A percentile compares a stretch with the other conserved stretches of the same genome.
Evolutionary conservation across 1,140 invertebrate genomes (phyloP).

Genomic region (Sminthurinus signatus): DNA sequence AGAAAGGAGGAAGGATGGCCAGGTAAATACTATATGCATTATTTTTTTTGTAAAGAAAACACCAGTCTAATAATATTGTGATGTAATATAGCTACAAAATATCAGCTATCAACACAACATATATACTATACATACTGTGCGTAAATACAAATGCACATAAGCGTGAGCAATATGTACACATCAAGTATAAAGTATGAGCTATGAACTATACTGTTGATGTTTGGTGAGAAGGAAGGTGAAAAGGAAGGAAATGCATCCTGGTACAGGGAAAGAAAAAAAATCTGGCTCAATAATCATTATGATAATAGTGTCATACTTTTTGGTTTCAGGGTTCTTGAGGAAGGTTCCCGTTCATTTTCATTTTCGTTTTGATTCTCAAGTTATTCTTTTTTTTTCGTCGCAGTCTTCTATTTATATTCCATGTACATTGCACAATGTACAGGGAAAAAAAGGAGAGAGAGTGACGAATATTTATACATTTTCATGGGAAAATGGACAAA

Average conservation of each 20-base stretch:
- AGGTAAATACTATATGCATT: neutral
- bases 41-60: too few relatives aligned
- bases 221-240: neutral
- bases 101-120: too few relatives aligned
- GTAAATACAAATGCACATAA: too few relatives aligned
- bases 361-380: neutral
- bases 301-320: constrained; percentile 11
- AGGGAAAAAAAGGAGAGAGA: too few relatives aligned
- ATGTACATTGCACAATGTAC: too few relatives aligned
- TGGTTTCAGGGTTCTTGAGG: too few relatives aligned
- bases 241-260: constrained; percentile 14
- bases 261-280: constrained; percentile 1
- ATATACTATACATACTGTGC: too few relatives aligned
- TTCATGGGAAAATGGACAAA: constrained; percentile 13
- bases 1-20: neutral
- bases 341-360: neutral
- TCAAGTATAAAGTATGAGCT: too few relatives aligned
- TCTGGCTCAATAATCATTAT: constrained; percentile 14
- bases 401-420: neutral
- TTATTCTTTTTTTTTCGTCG: neutral
- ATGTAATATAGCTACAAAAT: too few relatives aligned
- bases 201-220: too few relatives aligned
- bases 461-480: constrained; percentile 2
- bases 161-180: too few relatives aligned
- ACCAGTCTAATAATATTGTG: too few relatives aligned